These are phyloP conservation scores for Hetaerina titia DNA, from an alignment of 2,888 invertebrate species.

Conservation along the genomic window DNA sequence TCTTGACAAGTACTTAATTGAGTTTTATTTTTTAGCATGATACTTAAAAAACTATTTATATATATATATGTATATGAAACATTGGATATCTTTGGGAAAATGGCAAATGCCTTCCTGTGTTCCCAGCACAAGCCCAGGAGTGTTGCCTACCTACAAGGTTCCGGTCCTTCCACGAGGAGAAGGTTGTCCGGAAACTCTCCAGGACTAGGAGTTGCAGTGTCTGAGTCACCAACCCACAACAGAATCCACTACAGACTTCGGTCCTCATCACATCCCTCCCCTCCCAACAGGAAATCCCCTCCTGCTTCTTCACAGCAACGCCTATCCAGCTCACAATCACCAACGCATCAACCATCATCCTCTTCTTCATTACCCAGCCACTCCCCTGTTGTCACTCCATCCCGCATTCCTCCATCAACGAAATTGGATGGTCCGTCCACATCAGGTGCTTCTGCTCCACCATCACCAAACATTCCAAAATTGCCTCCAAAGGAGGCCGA, in stretches of 20 bases:
- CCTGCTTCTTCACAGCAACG: constrained; percentile 34
- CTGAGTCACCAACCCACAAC: constrained; percentile 42
- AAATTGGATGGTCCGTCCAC: constrained; percentile 61
- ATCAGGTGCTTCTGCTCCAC: constrained; percentile 48
- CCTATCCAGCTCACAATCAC: background rate
- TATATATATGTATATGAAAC: too few relatives aligned
- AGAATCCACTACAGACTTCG: constrained; percentile 51
- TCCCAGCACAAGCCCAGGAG: constrained; percentile 66
- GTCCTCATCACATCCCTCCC: constrained; percentile 50
- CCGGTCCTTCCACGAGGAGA: constrained; percentile 38
- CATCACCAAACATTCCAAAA: constrained; percentile 47
- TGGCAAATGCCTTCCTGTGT: constrained; percentile 61
- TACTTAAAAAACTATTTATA: background rate
- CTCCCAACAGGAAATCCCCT: constrained; percentile 45
- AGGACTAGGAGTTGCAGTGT: constrained; percentile 55
- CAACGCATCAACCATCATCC: background rate
- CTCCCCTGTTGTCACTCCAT: constrained; percentile 46
- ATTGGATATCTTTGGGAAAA: constrained; percentile 39
- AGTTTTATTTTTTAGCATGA: background rate
- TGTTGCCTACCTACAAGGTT: constrained; percentile 47
- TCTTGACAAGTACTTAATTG: background rate
- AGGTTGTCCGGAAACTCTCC: constrained; percentile 42
- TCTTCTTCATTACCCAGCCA: constrained; percentile 19
- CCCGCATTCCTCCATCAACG: background rate
- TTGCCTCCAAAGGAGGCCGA: constrained; percentile 37